Percentiles rank a stretch among this genome's conserved stretches.
phyloP scores from a whole-genome alignment of 2,888 invertebrate genomes.

The Palloptera scutellata region DNA sequence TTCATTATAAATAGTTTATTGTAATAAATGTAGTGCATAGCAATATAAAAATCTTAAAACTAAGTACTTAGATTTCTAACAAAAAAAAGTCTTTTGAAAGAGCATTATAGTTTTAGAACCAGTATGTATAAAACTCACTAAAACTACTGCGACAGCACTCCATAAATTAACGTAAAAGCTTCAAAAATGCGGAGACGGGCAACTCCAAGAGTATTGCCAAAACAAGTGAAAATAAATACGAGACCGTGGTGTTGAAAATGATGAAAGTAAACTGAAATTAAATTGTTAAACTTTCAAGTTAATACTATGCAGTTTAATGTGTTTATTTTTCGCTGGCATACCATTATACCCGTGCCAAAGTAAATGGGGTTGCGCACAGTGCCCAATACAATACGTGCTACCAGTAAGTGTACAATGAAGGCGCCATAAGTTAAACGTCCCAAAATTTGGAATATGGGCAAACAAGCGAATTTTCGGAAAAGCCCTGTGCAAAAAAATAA shows the following conservation, averaged over 20 bases:
- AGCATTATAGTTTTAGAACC: conserved; percentile 6
- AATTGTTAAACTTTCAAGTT: background rate
- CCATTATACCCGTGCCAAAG: conserved; percentile 56
- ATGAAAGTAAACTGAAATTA: conserved; percentile 51
- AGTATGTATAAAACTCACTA: conserved; percentile 20
- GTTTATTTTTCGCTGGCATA: conserved; percentile 29
- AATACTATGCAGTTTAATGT: too few species aligned
- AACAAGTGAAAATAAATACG: conserved; percentile 52
- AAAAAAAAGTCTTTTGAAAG: conserved; percentile 3
- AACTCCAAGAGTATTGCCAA: conserved; percentile 54
- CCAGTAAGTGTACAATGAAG: conserved; percentile 53
- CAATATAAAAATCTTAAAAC: conserved; percentile 5
- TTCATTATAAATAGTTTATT: conserved; percentile 2
- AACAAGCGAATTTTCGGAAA: conserved; percentile 52
- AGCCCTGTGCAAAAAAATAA: conserved; percentile 46
- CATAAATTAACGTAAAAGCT: conserved; percentile 45
- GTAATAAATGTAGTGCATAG: background rate
- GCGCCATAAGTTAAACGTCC: conserved; percentile 60
- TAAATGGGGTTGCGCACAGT: conserved; percentile 54
- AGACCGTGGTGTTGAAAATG: conserved; percentile 48
- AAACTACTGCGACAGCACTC: background rate
- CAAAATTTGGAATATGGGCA: conserved; percentile 56
- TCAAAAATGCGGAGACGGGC: conserved; percentile 54
- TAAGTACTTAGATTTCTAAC: background rate
- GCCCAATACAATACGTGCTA: conserved; percentile 49